A percentile compares a stretch with the other conserved stretches of the same genome.
phyloP scores from a whole-genome alignment of 2,888 invertebrate species.

The Xestia sexstrigata region DNA sequence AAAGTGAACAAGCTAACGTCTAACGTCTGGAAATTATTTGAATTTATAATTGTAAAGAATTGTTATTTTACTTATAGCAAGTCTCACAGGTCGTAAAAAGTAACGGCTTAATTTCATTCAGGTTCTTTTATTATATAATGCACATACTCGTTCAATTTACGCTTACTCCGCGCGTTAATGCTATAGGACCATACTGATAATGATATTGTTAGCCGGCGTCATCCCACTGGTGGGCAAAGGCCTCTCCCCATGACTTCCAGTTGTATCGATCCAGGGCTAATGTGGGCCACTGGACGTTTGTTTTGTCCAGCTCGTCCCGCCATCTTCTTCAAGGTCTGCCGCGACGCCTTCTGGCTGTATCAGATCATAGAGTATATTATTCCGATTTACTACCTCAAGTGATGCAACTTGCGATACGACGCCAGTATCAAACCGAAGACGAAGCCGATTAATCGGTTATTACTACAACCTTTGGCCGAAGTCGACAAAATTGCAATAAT shows the following conservation, averaged over 20 bases:
- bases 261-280: too few species aligned
- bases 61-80: background rate
- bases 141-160: background rate
- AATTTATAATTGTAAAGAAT: background rate
- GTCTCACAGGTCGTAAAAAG: background rate
- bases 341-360: too few species aligned
- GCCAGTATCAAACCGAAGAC: too few species aligned
- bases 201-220: too few species aligned
- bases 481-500: background rate
- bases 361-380: background rate
- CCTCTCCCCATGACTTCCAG: too few species aligned
- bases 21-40: background rate
- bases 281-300: too few species aligned
- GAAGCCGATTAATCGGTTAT: too few species aligned
- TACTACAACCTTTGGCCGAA: background rate
- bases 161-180: too few species aligned
- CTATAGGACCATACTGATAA: background rate
- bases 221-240: too few species aligned
- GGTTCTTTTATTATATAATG: background rate
- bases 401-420: background rate
- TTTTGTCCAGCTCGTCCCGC: too few species aligned
- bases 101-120: background rate
- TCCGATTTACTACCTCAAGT: background rate
- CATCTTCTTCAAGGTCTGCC: too few species aligned
- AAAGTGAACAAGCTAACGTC: background rate